phyloP scores from a whole-genome alignment of 1,140 invertebrate species.

The Eriosoma lanigerum region DNA sequence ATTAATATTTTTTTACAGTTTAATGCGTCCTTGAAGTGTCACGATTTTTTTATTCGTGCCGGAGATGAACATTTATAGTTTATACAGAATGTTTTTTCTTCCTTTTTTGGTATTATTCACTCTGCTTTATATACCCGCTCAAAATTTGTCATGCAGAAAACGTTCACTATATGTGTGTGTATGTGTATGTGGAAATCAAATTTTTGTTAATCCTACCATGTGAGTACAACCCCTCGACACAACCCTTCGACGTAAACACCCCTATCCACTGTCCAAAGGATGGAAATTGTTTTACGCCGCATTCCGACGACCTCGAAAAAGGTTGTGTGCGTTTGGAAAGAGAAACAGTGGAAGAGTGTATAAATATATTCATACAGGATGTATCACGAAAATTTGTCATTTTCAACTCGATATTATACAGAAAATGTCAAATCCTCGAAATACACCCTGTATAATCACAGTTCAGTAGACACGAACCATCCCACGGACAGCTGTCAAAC shows the following conservation, averaged over 20 bases:
- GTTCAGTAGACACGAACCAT: background rate
- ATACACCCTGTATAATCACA: background rate
- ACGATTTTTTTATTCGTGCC: conserved; percentile 24
- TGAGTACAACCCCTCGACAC: background rate
- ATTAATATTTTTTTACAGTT: no score
- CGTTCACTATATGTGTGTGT: background rate
- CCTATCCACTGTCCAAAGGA: background rate
- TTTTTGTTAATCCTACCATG: conserved; percentile 46
- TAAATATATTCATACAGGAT: no score
- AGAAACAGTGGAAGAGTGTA: no score
- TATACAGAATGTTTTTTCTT: background rate
- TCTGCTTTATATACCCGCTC: background rate
- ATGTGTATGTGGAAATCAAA: conserved; percentile 18
- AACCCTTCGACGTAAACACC: background rate
- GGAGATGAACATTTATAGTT: conserved; percentile 3
- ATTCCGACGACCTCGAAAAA: conserved; percentile 32
- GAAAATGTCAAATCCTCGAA: no score
- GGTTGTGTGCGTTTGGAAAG: background rate
- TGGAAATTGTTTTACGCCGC: conserved; percentile 47
- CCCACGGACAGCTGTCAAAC: conserved; percentile 37
- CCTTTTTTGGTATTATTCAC: no score
- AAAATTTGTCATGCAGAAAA: conserved; percentile 37
- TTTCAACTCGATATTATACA: no score
- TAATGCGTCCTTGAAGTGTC: background rate
- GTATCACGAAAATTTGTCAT: no score